A percentile compares a stretch with the other conserved stretches of the same genome.
Evolutionary conservation across 2,888 invertebrate species (phyloP).

Genomic region (Candidula unifasciata): DNA sequence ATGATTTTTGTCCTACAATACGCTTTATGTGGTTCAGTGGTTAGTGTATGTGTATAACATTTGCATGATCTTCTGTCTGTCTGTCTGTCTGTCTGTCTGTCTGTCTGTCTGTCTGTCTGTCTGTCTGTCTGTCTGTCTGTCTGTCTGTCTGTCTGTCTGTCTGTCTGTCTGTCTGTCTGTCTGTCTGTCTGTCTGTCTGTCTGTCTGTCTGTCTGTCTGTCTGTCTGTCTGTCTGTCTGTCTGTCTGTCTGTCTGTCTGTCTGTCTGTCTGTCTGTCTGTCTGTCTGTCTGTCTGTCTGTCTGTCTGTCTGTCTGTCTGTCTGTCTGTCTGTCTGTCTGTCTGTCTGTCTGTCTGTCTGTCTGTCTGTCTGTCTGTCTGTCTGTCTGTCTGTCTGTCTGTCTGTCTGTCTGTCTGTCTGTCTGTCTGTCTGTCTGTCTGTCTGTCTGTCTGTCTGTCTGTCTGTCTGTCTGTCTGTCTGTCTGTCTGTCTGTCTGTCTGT

Average conservation of each 20-base stretch:
- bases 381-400: constrained; percentile 4
- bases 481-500: no score
- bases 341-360: not conserved
- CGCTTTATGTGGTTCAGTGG: no score
- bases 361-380: not conserved
- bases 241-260: not conserved
- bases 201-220: constrained; percentile 9
- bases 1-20: no score
- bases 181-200: constrained; percentile 4
- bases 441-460: not conserved
- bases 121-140: constrained; percentile 14
- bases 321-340: not conserved
- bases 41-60: no score
- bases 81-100: not conserved
- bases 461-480: constrained; percentile 15
- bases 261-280: constrained; percentile 1
- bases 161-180: constrained; percentile 8
- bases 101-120: constrained; percentile 4
- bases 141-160: constrained; percentile 9
- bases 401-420: not conserved
- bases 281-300: not conserved
- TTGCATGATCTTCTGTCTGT: not conserved
- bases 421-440: no score
- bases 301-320: not conserved
- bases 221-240: not conserved